Evolutionary conservation across 2,888 invertebrate genomes (phyloP).

Genomic region (Zootermopsis nevadensis): DNA sequence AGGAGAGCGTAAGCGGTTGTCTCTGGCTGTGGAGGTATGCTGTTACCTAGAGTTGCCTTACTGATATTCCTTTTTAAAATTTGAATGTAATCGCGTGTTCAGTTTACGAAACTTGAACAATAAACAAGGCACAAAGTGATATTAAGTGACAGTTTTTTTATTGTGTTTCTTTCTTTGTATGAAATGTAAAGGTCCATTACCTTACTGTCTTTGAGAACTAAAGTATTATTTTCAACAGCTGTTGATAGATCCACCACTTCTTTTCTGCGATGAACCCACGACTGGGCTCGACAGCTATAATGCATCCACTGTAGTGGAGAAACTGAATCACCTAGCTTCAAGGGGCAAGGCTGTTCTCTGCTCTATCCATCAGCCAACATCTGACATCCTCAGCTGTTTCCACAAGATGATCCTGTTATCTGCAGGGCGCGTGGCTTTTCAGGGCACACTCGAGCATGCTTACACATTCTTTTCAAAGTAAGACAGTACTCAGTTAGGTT

Average conservation of each 20-base stretch:
- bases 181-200: too few species aligned
- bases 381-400: conserved; percentile 66
- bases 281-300: conserved; percentile 70
- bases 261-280: conserved; percentile 70
- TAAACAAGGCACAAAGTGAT: too few species aligned
- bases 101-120: too few species aligned
- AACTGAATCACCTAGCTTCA: conserved; percentile 59
- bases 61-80: too few species aligned
- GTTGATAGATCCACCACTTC: conserved; percentile 66
- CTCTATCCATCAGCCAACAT: conserved; percentile 70
- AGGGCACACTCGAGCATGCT: conserved; percentile 57
- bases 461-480: conserved; percentile 56
- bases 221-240: conserved; percentile 57
- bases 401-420: conserved; percentile 64
- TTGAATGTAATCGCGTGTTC: too few species aligned
- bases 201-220: too few species aligned
- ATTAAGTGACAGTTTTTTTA: too few species aligned
- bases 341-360: conserved; percentile 66
- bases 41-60: not conserved
- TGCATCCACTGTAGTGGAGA: conserved; percentile 67
- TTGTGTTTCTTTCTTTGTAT: too few species aligned
- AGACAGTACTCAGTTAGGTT: not conserved
- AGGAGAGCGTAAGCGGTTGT: conserved; percentile 69
- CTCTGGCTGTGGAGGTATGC: conserved; percentile 68
- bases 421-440: conserved; percentile 65